Conservation (phyloP, 2,113 vertebrate genomes). For the Alethe diademata region DNA sequence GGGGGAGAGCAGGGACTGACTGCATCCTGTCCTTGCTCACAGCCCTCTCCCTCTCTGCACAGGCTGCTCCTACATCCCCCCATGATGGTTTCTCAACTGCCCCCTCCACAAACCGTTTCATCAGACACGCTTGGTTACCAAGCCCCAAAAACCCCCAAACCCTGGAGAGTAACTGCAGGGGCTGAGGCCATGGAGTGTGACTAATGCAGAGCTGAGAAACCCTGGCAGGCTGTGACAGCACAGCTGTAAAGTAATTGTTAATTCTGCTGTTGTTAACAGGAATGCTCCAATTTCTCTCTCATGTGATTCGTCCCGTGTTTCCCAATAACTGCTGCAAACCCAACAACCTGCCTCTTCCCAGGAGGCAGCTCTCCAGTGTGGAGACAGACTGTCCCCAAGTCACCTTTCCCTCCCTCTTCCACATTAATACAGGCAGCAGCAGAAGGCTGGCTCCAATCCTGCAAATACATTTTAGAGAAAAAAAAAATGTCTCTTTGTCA, state of each 20-base stretch:
- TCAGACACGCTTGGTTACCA: not conserved
- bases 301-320: not conserved
- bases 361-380: not conserved
- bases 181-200: not conserved
- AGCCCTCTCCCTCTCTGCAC: not conserved
- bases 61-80: rapidly evolving
- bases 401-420: slow-evolving; percentile 15
- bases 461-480: not conserved
- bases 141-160: not conserved
- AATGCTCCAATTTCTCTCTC: slow-evolving; percentile 25
- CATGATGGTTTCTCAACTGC: rapidly evolving
- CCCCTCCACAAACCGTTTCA: not conserved
- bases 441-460: slow-evolving; percentile 2
- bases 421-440: not conserved
- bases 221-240: slow-evolving; percentile 3
- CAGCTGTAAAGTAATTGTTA: slow-evolving; percentile 35
- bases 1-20: not conserved
- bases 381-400: not conserved
- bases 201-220: not conserved
- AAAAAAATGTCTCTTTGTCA: not conserved
- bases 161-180: not conserved
- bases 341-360: not conserved
- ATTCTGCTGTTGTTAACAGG: slow-evolving; percentile 36
- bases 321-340: not conserved
- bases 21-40: not conserved